phyloP scores from a whole-genome alignment of 1,140 invertebrate genomes.

The Leptopilina clavipes region DNA sequence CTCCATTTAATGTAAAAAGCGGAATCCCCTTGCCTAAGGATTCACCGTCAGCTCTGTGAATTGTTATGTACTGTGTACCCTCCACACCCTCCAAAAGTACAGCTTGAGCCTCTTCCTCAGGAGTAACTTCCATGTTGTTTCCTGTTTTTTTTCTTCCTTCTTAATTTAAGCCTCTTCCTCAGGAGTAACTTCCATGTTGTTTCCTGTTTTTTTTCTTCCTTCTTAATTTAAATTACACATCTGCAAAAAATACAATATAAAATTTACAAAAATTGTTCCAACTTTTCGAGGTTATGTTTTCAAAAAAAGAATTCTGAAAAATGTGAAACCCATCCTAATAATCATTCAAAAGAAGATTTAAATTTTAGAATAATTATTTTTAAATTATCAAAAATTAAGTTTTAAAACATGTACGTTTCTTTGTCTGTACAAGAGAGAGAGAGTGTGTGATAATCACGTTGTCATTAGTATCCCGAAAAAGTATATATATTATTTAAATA shows the following conservation, averaged over 20 bases:
- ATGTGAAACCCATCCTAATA: too few relatives aligned
- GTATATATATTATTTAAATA: too few relatives aligned
- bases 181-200: conserved; percentile 68
- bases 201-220: conserved; percentile 8
- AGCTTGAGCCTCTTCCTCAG: conserved; percentile 68
- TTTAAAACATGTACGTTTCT: too few relatives aligned
- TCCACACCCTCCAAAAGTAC: conserved; percentile 72
- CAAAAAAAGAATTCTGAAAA: background rate
- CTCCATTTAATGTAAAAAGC: conserved; percentile 68
- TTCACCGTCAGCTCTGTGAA: conserved; percentile 72
- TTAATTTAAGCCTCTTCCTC: conserved; percentile 39
- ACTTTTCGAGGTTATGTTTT: background rate
- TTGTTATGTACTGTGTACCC: conserved; percentile 73
- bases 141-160: conserved; percentile 21
- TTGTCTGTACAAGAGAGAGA: too few relatives aligned
- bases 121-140: conserved; percentile 69
- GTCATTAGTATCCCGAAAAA: too few relatives aligned
- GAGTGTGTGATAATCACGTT: too few relatives aligned
- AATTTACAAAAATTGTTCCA: too few relatives aligned
- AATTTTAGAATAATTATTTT: too few relatives aligned
- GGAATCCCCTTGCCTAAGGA: conserved; percentile 68
- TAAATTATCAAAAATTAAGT: too few relatives aligned
- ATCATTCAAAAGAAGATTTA: too few relatives aligned
- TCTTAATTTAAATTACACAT: background rate
- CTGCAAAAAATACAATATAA: too few relatives aligned